Evolutionary conservation across 2,113 vertebrate species (phyloP).

Genomic region (Oxyura jamaicensis): DNA sequence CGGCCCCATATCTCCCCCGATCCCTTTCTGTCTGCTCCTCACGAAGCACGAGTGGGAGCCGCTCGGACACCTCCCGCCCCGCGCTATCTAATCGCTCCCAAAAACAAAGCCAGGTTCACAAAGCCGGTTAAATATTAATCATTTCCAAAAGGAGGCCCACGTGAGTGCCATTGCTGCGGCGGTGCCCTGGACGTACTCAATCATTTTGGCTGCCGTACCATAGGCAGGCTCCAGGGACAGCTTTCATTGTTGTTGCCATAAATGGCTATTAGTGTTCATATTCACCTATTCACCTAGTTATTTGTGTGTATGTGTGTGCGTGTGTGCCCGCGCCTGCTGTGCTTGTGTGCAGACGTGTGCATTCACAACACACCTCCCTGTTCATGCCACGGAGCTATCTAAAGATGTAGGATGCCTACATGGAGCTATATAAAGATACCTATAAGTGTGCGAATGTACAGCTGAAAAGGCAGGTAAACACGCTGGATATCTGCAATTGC

Average conservation of each 20-base stretch:
- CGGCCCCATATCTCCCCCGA: neutral
- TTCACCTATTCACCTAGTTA: slow-evolving; percentile 43
- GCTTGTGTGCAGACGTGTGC: neutral
- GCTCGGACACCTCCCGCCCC: neutral
- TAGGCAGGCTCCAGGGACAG: slow-evolving; percentile 49
- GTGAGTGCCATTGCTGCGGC: slow-evolving; percentile 62
- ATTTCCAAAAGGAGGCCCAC: slow-evolving; percentile 67
- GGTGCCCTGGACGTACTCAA: slow-evolving; percentile 62
- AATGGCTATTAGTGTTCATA: slow-evolving; percentile 59
- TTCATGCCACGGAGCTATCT: rapidly evolving
- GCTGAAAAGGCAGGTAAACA: neutral
- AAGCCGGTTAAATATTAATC: slow-evolving; percentile 75
- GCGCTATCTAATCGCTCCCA: slow-evolving; percentile 66
- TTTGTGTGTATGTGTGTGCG: neutral
- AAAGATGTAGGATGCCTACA: neutral
- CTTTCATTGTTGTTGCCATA: slow-evolving; percentile 69
- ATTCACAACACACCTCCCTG: neutral
- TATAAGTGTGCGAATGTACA: neutral
- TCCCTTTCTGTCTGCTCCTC: neutral
- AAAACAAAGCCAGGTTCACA: slow-evolving; percentile 69
- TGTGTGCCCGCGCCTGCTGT: neutral
- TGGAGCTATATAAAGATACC: rapidly evolving
- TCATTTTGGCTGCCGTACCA: slow-evolving; percentile 61
- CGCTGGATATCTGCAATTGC: neutral
- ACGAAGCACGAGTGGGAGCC: neutral